Percentiles rank a stretch among this genome's conserved stretches.
Conservation (phyloP, 2,797 vertebrate species). For the Mallotus villosus region DNA sequence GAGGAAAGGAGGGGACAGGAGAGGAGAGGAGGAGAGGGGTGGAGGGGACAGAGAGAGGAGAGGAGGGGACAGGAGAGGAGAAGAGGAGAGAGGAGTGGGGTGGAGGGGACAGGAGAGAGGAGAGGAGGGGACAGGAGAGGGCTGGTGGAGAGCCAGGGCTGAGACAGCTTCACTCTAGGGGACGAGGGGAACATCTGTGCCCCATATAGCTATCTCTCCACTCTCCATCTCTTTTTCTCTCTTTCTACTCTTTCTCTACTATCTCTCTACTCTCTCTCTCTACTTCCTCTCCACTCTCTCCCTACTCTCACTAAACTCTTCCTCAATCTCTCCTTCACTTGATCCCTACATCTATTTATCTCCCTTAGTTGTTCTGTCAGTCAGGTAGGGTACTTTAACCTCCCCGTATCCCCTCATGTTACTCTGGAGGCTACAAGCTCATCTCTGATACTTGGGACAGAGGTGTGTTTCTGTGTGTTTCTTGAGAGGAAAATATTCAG, state of each 20-base stretch:
- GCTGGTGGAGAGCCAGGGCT: slow-evolving; percentile 64
- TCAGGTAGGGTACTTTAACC: neutral
- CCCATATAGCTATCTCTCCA: slow-evolving; percentile 79
- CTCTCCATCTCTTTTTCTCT: slow-evolving; percentile 31
- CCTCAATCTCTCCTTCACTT: slow-evolving; percentile 1
- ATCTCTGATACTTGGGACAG: slow-evolving; percentile 38
- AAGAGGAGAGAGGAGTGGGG: slow-evolving; percentile 16
- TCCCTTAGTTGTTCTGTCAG: neutral
- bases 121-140: slow-evolving; percentile 53
- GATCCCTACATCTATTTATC: neutral
- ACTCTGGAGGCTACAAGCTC: neutral
- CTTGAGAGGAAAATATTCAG: neutral
- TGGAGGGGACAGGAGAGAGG: slow-evolving; percentile 29
- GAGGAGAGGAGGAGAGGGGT: neutral
- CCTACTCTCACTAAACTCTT: neutral
- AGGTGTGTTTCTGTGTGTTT: slow-evolving; percentile 30
- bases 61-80: slow-evolving; percentile 14
- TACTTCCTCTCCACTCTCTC: too few relatives aligned
- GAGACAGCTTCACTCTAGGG: slow-evolving; percentile 63
- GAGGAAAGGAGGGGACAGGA: neutral
- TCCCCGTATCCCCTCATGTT: neutral
- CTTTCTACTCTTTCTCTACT: neutral
- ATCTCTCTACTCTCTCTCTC: too few relatives aligned
- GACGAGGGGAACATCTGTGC: slow-evolving; percentile 69
- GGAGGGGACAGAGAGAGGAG: slow-evolving; percentile 2